Base-by-base conservation (phyloP, 1,140 invertebrate species). In the Chrysomallon squamiferum region DNA sequence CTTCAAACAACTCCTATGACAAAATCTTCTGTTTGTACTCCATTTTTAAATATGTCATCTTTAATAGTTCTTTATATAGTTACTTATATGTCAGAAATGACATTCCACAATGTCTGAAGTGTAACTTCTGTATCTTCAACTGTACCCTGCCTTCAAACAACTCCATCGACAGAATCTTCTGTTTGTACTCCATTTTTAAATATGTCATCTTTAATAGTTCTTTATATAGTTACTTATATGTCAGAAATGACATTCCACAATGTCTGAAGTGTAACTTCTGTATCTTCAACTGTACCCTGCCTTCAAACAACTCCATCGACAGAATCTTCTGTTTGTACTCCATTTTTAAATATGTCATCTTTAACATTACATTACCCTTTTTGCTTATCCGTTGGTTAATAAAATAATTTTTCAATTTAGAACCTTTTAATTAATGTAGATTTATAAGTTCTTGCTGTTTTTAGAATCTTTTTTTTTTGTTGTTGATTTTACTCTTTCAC, bases 41-140 rank as follows among this genome's bases (percentile, higher is more conserved):
- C n/a, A n/a, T n/a, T n/a, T n/a, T n/a, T n/a, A n/a, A n/a, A n/a
- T n/a, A n/a, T n/a, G n/a, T n/a, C n/a, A n/a, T n/a, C n/a, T n/a
- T n/a, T n/a, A n/a, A n/a, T n/a, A n/a, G n/a, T n/a, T n/a, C n/a
- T n/a, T n/a, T n/a, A n/a, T n/a, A n/a, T n/a, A n/a, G n/a, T n/a
- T n/a, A 43, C 9, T 43, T 43, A 11, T n/a, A n/a, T n/a, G n/a
- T n/a, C n/a, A 88, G 95, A 71, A 98, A 97, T 86, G 95, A 97
- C 76, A 97, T 98, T 73, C 95, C 96, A 18, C 91, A 93, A n/a
- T 89, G 96, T 72, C 85, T 98, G 41, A 98, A 98, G 86, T 87
- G 95, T 35, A 95, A 97, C 80, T 98, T 98, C 85, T 92, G 92
- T 65, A 93, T 97, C 65, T 97, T 97, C 77, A 98, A 98, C 86